A percentile compares a stretch with the other conserved stretches of the same genome.
These are phyloP conservation scores for Hafferia zeledoni DNA, from an alignment of 2,797 vertebrate genomes.

Conservation along the genomic window DNA sequence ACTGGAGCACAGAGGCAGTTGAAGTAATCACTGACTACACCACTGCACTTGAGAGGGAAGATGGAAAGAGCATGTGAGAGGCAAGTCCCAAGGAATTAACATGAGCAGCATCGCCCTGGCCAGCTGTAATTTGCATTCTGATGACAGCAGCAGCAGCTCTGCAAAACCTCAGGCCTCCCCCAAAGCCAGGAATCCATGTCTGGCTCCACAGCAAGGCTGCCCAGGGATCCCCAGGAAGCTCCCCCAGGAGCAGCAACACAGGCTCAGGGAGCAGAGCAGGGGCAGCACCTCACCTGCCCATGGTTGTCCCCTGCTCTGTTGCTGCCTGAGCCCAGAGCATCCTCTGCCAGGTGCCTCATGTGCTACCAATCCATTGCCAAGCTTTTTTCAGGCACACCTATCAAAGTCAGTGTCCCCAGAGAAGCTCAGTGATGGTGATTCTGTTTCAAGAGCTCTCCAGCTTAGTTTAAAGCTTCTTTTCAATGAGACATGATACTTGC, in stretches of 20 bases:
- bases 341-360: neutral
- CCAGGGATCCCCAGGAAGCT: neutral
- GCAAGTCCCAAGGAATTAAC: neutral
- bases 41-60: neutral
- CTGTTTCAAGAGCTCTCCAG: neutral
- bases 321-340: neutral
- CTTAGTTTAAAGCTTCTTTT: neutral
- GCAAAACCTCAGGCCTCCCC: neutral
- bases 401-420: neutral
- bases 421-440: neutral
- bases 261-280: neutral
- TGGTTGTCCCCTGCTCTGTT: neutral
- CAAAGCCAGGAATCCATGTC: accelerated
- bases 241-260: accelerated
- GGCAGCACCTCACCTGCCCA: accelerated
- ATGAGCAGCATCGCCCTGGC: neutral
- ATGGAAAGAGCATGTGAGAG: neutral
- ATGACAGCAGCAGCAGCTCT: neutral
- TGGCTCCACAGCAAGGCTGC: accelerated
- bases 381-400: accelerated
- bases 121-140: neutral
- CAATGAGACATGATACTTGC: neutral
- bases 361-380: accelerated
- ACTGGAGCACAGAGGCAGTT: neutral
- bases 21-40: neutral